Evolutionary conservation across 2,113 vertebrate genomes (phyloP).

Genomic region (Lutjanus erythropterus): DNA sequence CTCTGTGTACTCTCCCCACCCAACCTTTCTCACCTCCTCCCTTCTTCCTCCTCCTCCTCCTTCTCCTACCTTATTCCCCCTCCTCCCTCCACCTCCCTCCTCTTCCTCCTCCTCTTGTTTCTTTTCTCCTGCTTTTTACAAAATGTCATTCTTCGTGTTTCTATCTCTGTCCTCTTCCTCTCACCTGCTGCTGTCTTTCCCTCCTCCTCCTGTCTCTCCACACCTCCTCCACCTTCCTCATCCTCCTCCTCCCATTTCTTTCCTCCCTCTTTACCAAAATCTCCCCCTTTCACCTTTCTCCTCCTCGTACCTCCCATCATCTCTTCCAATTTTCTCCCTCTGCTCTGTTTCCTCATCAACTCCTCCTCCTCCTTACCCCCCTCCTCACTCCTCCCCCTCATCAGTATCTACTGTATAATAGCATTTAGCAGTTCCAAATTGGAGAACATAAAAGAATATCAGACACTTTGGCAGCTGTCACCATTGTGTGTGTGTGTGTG

Average conservation of each 20-base stretch:
- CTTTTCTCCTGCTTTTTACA: neutral
- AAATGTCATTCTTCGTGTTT: neutral
- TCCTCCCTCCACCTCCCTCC: neutral
- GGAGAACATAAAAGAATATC: slow-evolving; percentile 40
- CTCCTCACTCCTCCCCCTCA: neutral
- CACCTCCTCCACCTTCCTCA: neutral
- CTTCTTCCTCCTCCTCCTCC: neutral
- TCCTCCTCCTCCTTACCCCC: neutral
- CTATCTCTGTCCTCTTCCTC: neutral
- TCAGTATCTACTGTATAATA: slow-evolving; percentile 53
- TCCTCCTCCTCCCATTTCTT: neutral
- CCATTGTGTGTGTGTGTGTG: slow-evolving; percentile 39
- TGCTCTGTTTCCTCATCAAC: too few species aligned
- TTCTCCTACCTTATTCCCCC: neutral
- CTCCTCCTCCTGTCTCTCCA: neutral
- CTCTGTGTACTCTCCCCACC: neutral
- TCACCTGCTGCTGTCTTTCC: neutral
- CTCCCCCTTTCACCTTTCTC: neutral
- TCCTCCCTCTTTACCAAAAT: neutral
- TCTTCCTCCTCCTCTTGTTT: too few species aligned
- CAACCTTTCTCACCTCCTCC: neutral
- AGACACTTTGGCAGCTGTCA: slow-evolving; percentile 23
- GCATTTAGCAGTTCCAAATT: slow-evolving; percentile 52
- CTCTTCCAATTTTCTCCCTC: neutral
- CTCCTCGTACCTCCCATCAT: neutral